Evolutionary conservation across 2,797 vertebrate species (phyloP).

Genomic region (Prionace glauca): DNA sequence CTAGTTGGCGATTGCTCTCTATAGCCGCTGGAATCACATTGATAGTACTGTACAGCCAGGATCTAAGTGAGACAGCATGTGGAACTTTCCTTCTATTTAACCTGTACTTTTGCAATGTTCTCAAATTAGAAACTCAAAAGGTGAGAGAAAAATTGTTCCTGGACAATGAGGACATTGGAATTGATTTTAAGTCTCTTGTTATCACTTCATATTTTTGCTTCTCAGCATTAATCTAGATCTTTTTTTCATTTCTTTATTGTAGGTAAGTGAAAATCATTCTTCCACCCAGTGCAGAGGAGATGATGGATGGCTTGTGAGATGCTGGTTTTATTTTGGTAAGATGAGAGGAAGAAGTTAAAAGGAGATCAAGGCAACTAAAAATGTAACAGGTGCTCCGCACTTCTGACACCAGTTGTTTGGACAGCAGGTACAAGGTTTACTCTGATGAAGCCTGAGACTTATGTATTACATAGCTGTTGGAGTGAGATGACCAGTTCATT

Average conservation of each 20-base stretch:
- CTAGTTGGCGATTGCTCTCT: background rate
- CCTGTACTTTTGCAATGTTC: background rate
- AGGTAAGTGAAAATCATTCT: constrained; percentile 34
- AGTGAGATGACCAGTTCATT: background rate
- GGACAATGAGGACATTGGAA: background rate
- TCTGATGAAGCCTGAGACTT: background rate
- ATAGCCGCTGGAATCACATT: background rate
- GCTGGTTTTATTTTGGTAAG: background rate
- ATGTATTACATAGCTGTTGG: background rate
- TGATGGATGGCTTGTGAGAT: constrained; percentile 10
- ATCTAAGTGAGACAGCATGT: background rate
- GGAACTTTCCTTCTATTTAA: background rate
- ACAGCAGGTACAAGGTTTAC: constrained; percentile 20
- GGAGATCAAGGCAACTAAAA: background rate
- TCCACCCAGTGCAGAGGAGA: background rate
- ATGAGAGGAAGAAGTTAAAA: background rate
- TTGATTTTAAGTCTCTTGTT: background rate
- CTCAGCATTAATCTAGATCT: background rate
- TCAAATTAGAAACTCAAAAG: background rate
- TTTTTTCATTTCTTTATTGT: background rate
- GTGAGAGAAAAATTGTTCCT: background rate
- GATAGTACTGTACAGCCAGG: background rate
- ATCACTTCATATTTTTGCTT: background rate
- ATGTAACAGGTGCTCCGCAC: background rate
- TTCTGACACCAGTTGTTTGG: background rate